phyloP scores from a whole-genome alignment of 2,113 vertebrate species.

The Budorcas taxicolor region DNA sequence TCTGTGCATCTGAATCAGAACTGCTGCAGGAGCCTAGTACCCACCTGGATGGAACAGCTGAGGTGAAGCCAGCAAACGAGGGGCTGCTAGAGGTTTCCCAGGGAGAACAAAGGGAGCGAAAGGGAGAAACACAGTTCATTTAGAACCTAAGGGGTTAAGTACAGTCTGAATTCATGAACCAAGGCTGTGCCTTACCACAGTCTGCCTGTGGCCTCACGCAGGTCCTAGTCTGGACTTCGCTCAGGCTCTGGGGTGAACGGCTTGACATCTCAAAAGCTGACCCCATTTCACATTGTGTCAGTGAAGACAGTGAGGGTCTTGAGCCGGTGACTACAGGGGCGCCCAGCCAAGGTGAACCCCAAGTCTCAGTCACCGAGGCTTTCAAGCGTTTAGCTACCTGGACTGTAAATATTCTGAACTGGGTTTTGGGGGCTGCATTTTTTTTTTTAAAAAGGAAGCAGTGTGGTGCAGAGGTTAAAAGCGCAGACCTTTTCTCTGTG shows the following conservation, averaged over 20 bases:
- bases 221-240: fast-evolving
- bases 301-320: neutral
- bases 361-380: neutral
- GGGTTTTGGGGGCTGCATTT: neutral
- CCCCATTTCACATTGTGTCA: fast-evolving
- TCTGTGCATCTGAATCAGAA: neutral
- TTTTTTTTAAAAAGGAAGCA: neutral
- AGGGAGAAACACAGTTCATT: neutral
- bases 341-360: fast-evolving
- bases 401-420: neutral
- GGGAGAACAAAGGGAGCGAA: neutral
- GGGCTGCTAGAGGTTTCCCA: neutral
- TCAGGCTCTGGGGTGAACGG: neutral
- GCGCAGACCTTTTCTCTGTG: neutral
- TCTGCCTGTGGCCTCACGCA: neutral
- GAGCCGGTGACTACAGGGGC: neutral
- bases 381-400: neutral
- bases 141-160: neutral
- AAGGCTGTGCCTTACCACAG: neutral
- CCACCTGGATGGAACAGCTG: neutral
- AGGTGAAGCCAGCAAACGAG: neutral
- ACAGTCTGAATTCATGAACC: neutral
- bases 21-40: neutral
- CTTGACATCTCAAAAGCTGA: neutral
- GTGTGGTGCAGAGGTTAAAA: neutral